Base-by-base conservation (phyloP, 2,113 vertebrate species). In the Xyrauchen texanus region DNA sequence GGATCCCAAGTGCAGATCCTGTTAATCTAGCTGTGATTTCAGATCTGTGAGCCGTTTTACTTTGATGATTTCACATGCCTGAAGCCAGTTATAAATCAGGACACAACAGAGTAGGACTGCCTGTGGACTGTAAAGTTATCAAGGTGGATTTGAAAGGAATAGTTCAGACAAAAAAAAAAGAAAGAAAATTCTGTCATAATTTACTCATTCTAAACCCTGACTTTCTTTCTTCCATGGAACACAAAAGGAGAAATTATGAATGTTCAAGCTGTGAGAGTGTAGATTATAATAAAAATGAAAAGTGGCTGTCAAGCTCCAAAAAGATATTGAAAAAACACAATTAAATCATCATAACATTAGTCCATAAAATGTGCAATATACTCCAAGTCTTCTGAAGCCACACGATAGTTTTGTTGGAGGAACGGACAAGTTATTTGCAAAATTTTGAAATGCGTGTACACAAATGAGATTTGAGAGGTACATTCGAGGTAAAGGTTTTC, bases 21-120 rank as follows among this genome's bases (percentile, higher is more conserved):
- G 58, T 66, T 64, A 62, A 51, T 73, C 15, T 34, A 74, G 10
- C 63, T 64, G 51, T 79, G 49, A 47, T 69, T n/a, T 34, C 52
- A 55, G 55, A 63, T 77, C 66, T 65, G 55, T 74, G 55, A 73
- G 61, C 13, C 49, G 44, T 86, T 84, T 78, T 82, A 85, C n/a
- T 64, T 71, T 80, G 89, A 90, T 89, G 85, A 83, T 84, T 85
- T 88, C 82, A 82, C 68, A 58, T 60, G 67, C 68, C 52, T 46
- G 10, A 52, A 67, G 13, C 3, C 69, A 8, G 21, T 34, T 69
- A 49, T 81, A 77, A 84, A 82, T 87, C 80, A 77, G 61, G 4
- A 13, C 73, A 69, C 67, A 87, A 88, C 78, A 84, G 78, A 78
- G 67, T 64, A 8, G 61, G 49, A 68, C 63, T 72, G 76, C 53